Evolutionary conservation across 1,140 invertebrate species (phyloP).

Genomic region (Chrysomallon squamiferum): DNA sequence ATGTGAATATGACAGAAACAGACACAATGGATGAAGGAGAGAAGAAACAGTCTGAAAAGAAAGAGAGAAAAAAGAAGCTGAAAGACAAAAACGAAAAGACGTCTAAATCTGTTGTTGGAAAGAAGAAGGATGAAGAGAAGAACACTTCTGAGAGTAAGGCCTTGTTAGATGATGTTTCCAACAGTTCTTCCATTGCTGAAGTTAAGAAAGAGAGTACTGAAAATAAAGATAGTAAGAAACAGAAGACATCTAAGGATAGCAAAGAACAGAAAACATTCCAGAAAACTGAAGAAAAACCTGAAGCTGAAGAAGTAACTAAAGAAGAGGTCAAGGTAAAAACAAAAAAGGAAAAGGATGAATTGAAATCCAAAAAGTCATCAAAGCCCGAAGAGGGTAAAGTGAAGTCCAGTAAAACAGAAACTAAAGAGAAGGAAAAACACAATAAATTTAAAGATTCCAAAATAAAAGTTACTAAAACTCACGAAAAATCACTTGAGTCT

Average conservation of each 20-base stretch:
- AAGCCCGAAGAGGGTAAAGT: not conserved
- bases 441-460: not conserved
- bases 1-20: slow-evolving; percentile 23
- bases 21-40: slow-evolving; percentile 19
- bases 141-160: slow-evolving; percentile 1
- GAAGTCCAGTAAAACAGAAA: slow-evolving; percentile 4
- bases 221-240: slow-evolving; percentile 8
- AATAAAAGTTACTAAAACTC: not conserved
- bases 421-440: slow-evolving; percentile 2
- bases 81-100: slow-evolving; percentile 24
- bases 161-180: slow-evolving; percentile 3
- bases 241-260: slow-evolving; percentile 19
- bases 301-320: slow-evolving; percentile 12
- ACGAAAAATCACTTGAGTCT: slow-evolving; percentile 2
- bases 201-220: not conserved
- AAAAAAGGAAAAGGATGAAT: not conserved
- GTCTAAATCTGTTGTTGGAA: not conserved
- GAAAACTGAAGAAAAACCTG: slow-evolving; percentile 19
- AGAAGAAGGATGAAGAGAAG: slow-evolving; percentile 26
- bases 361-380: not conserved
- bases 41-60: slow-evolving; percentile 11
- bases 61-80: slow-evolving; percentile 26
- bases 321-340: not conserved
- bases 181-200: slow-evolving; percentile 1
- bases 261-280: slow-evolving; percentile 19